Percentiles rank a stretch among this genome's conserved stretches.
Conservation (phyloP, 2,888 invertebrate genomes). For the Drosophila falleni region DNA sequence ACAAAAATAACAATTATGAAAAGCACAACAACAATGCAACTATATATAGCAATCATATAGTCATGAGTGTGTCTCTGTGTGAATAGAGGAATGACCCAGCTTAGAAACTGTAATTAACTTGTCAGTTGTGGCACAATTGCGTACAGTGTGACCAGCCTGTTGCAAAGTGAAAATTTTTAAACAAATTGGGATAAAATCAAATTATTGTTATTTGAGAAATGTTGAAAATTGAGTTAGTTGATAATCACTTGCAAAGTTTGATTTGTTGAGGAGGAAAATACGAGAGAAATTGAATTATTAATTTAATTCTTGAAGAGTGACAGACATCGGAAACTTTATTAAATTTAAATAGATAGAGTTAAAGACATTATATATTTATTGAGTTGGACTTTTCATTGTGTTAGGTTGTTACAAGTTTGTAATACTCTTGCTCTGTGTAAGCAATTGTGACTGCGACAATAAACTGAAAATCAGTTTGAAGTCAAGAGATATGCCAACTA, state of each 20-base stretch:
- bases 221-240: too few relatives aligned
- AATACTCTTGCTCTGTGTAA: background rate
- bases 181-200: background rate
- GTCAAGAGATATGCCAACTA: constrained; percentile 18
- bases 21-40: constrained; percentile 41
- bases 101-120: constrained; percentile 62
- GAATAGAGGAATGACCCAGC: constrained; percentile 14
- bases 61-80: constrained; percentile 20
- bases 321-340: too few relatives aligned
- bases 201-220: too few relatives aligned
- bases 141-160: constrained; percentile 19
- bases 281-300: too few relatives aligned
- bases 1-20: constrained; percentile 18
- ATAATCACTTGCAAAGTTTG: too few relatives aligned
- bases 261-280: too few relatives aligned
- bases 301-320: too few relatives aligned
- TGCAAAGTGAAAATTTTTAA: background rate
- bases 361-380: background rate
- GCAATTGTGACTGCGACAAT: background rate
- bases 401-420: background rate
- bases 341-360: background rate
- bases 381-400: too few relatives aligned
- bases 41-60: constrained; percentile 49
- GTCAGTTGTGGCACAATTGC: constrained; percentile 46
- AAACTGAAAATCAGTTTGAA: constrained; percentile 5